Evolutionary conservation across 2,797 vertebrate species (phyloP).

Genomic region (Myotis pilosus): DNA sequence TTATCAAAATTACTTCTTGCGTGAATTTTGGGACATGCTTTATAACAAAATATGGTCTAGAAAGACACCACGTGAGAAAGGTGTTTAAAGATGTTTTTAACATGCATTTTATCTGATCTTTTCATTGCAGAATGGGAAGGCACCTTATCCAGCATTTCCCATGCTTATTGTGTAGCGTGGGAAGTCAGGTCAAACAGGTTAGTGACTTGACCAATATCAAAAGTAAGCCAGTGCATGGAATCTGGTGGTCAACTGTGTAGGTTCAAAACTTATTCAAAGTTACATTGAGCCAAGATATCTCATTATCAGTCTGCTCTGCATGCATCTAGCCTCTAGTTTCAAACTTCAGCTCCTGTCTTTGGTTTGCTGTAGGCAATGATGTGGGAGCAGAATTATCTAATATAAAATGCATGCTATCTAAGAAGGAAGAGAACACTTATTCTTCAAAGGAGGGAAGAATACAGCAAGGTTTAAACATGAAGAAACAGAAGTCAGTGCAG

Average conservation of each 20-base stretch:
- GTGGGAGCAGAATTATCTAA: background rate
- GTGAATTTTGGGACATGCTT: too few species aligned
- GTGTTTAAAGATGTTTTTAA: background rate
- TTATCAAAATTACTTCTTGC: too few species aligned
- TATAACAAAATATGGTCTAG: background rate
- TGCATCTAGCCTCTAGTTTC: background rate
- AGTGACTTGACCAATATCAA: background rate
- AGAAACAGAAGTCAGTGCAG: rapidly evolving
- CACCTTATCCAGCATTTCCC: background rate
- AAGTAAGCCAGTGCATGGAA: background rate
- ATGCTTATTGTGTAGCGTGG: background rate
- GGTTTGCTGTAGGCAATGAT: background rate
- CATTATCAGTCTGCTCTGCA: background rate
- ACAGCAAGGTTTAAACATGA: background rate
- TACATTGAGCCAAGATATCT: background rate
- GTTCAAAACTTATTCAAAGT: background rate
- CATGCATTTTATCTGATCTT: background rate
- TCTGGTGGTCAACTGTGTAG: background rate
- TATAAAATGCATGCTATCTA: background rate
- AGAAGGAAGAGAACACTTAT: background rate
- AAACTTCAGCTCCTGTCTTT: background rate
- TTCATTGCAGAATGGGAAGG: background rate
- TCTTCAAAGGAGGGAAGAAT: background rate
- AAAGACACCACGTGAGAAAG: background rate
- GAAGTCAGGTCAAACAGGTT: background rate